phyloP scores from a whole-genome alignment of 2,113 vertebrate genomes.

The Boulengerochromis microlepis region DNA sequence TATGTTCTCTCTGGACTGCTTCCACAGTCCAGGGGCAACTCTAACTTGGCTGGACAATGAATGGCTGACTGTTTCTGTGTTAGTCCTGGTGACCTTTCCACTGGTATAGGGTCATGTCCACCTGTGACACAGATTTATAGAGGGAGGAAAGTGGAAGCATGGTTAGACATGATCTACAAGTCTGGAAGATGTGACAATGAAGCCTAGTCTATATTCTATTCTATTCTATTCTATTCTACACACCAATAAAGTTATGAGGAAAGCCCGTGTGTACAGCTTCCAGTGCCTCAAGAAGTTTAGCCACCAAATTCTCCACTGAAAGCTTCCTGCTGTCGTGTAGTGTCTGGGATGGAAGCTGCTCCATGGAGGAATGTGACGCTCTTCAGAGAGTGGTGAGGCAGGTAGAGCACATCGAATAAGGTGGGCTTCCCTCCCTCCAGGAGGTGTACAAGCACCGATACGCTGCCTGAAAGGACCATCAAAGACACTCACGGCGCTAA shows the following conservation, averaged over 20 bases:
- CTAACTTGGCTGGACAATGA: not conserved
- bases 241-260: not conserved
- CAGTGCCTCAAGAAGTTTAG: not conserved
- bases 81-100: not conserved
- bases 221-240: not conserved
- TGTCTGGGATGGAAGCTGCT: not conserved
- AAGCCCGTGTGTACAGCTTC: not conserved
- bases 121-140: not conserved
- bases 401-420: not conserved
- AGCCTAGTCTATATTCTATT: not conserved
- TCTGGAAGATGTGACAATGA: not conserved
- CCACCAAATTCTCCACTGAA: not conserved
- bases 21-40: not conserved
- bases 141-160: not conserved
- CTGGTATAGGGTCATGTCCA: not conserved
- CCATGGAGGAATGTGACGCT: fast-evolving
- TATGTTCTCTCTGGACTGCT: not conserved
- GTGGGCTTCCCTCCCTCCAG: not conserved
- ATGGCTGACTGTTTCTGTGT: not conserved
- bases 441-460: not conserved
- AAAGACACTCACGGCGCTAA: not conserved
- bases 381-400: not conserved
- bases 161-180: not conserved
- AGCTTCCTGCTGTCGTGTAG: not conserved
- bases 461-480: not conserved